Conservation (phyloP, 2,797 vertebrate species). For the Acanthopagrus latus region DNA sequence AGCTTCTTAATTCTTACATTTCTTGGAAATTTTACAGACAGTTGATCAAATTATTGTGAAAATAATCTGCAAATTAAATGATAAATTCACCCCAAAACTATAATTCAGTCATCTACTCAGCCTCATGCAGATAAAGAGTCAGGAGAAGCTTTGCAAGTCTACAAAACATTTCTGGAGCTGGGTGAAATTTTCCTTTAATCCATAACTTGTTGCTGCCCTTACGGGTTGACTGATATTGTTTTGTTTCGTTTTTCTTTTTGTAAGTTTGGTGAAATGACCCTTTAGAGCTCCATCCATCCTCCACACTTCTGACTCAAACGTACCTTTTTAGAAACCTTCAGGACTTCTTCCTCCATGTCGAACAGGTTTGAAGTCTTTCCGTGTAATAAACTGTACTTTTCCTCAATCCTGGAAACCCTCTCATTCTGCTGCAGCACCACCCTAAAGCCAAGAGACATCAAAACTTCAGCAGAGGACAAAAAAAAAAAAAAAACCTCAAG, state of each 20-base stretch:
- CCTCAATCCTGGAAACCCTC: conserved; percentile 88
- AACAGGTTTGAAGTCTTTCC: conserved; percentile 84
- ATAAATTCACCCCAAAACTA: too few relatives aligned
- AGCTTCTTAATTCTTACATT: too few relatives aligned
- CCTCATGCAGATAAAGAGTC: too few relatives aligned
- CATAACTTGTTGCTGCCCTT: neutral
- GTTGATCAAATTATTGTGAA: too few relatives aligned
- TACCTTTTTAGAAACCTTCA: conserved; percentile 91
- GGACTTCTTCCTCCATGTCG: conserved; percentile 87
- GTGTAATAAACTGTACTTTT: conserved; percentile 86
- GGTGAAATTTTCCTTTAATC: too few relatives aligned
- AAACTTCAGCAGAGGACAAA: neutral
- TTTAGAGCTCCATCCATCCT: neutral
- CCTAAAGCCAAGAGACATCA: conserved; percentile 78
- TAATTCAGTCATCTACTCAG: too few relatives aligned
- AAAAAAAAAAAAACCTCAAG: neutral
- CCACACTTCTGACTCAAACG: conserved; percentile 26
- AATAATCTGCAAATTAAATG: too few relatives aligned
- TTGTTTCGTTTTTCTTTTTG: neutral
- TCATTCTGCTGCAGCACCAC: conserved; percentile 89
- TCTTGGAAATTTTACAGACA: too few relatives aligned
- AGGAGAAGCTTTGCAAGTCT: too few relatives aligned
- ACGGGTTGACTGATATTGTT: neutral
- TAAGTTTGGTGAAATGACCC: conserved; percentile 10
- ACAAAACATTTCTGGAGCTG: too few relatives aligned